Evolutionary conservation across 2,113 vertebrate species (phyloP), one percentile per base, ranked within the genome.

Genomic region (Lamprologus lemairii): DNA sequence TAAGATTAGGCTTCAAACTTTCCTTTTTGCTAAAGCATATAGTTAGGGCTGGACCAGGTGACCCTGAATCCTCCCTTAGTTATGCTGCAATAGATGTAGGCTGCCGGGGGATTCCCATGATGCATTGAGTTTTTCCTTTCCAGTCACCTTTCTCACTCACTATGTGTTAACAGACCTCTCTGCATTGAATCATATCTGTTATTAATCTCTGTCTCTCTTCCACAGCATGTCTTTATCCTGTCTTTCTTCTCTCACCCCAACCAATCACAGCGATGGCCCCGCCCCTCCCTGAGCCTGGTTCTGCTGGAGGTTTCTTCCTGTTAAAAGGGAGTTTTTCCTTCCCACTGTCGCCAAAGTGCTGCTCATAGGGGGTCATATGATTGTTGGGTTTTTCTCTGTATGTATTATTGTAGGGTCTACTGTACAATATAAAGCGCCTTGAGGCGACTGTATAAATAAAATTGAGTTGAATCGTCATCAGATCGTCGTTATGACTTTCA

Each of bases 341-440:
- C 54, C 54, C 23, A 16, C 54, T 57, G 54, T 57, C 12, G 0
- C 54, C 54, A 57, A 28, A 28, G 55, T 57, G 54, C 54, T 55
- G 23, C 3, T 57, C 55, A 57, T 9, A 57, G 26, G 26, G 26
- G n/a, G n/a, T n/a, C n/a, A n/a, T n/a, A n/a, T n/a, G 54, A 51
- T 1, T 51, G 49, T 9, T 9, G 51, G 9, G 2, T 55, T 57
- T 7, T 26, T 57, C 23, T 57, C 54, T 57, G 12, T 57, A 26
- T 57, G 0, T 26, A 8, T 1, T 28, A 14, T 57, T 57, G 23
- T 3, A 0, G 0, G 23, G 0, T 28, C 54, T 8, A 8, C 23
- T 2, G 0, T 57, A 28, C 55, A 57, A 16, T 9, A 28, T 28
- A 2, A 58, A 5, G 23, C 0, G 3, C 7, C 55, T 58, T 28